Conservation (phyloP, 2,113 vertebrate genomes). For the Corvus moneduloides region DNA sequence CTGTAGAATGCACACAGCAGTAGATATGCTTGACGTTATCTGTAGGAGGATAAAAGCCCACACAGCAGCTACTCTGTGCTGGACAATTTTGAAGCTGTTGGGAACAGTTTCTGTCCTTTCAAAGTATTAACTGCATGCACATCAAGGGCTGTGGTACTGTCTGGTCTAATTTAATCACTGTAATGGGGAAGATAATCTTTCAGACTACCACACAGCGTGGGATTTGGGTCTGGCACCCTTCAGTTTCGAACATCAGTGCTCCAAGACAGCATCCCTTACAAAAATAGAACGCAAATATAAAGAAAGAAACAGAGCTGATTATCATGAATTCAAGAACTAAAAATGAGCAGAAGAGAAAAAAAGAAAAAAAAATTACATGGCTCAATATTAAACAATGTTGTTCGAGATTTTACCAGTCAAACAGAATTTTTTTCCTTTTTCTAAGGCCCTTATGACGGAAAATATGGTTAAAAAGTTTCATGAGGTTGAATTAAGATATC, state of each 20-base stretch:
- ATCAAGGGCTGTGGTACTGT: slow-evolving; percentile 23
- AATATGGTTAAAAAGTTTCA: background rate
- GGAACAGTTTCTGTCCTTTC: slow-evolving; percentile 47
- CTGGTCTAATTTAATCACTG: slow-evolving; percentile 54
- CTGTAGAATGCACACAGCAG: slow-evolving; percentile 29
- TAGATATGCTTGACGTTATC: slow-evolving; percentile 34
- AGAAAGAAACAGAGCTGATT: background rate
- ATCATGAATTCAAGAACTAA: background rate
- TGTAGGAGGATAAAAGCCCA: slow-evolving; percentile 43
- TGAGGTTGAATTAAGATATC: background rate
- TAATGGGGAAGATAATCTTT: slow-evolving; percentile 49
- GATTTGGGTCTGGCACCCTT: slow-evolving; percentile 24
- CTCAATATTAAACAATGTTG: background rate
- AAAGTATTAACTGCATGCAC: slow-evolving; percentile 34
- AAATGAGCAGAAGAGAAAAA: background rate
- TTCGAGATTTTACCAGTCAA: background rate
- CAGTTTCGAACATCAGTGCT: slow-evolving; percentile 24
- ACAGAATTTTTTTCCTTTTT: background rate
- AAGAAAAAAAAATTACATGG: background rate
- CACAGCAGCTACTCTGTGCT: slow-evolving; percentile 17
- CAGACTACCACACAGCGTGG: background rate
- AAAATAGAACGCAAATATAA: background rate
- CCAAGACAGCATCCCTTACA: background rate
- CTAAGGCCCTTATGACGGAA: background rate
- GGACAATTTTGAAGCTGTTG: slow-evolving; percentile 44